Evolutionary conservation across 1,140 invertebrate species (phyloP).

Genomic region (Microplitis mediator): DNA sequence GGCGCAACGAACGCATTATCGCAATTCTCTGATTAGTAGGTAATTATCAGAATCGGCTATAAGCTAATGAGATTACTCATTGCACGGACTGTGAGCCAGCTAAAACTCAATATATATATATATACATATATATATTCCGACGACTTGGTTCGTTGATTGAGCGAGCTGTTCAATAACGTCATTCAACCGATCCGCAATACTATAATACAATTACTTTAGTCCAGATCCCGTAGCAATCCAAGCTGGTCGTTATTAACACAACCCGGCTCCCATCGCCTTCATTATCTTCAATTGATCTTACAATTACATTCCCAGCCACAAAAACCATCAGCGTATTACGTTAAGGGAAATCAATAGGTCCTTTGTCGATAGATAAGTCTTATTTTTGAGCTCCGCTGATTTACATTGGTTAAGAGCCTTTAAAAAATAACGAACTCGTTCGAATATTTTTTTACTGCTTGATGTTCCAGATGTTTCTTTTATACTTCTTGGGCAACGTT

Average conservation of each 20-base stretch:
- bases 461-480: not conserved
- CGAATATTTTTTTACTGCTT: not conserved
- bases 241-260: not conserved
- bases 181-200: slow-evolving; percentile 18
- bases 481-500: not conserved
- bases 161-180: slow-evolving; percentile 44
- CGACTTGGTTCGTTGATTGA: slow-evolving; percentile 50
- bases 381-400: not conserved
- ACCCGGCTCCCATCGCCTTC: not conserved
- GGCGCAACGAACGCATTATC: slow-evolving; percentile 44
- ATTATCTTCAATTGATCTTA: too few relatives aligned
- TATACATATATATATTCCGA: slow-evolving; percentile 40
- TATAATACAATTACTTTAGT: not conserved
- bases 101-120: too few relatives aligned
- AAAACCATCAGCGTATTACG: not conserved
- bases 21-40: slow-evolving; percentile 56
- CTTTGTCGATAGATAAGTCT: not conserved
- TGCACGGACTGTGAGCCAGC: slow-evolving; percentile 16
- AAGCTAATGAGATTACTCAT: slow-evolving; percentile 54
- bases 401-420: not conserved
- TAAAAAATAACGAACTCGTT: not conserved
- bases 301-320: too few relatives aligned
- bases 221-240: not conserved
- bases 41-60: slow-evolving; percentile 51
- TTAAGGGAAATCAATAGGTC: not conserved